phyloP scores from a whole-genome alignment of 2,888 invertebrate genomes.

The Apocheima hispidaria region DNA sequence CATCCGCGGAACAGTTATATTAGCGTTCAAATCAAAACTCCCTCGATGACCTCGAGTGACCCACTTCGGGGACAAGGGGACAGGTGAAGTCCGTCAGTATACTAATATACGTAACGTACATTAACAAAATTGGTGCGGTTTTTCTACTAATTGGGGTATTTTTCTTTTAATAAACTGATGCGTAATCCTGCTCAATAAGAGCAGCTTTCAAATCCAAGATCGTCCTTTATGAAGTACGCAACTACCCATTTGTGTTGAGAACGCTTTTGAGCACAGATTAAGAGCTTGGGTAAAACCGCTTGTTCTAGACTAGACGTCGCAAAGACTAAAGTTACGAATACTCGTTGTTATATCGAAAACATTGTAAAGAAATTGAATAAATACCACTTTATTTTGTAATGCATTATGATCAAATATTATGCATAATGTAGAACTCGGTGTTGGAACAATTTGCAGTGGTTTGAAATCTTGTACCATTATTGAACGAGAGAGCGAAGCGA shows the following conservation, averaged over 20 bases:
- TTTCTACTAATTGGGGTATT: no score
- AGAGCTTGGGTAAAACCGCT: background rate
- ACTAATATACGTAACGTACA: background rate
- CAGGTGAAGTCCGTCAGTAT: constrained; percentile 15
- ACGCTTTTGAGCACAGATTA: constrained; percentile 19
- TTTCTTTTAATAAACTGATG: no score
- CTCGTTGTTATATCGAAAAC: no score
- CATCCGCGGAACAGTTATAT: background rate
- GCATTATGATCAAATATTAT: no score
- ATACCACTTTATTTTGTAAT: no score
- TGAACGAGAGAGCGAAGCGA: no score
- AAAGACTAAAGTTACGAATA: no score
- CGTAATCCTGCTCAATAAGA: constrained; percentile 17
- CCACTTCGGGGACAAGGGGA: constrained; percentile 5
- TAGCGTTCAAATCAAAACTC: constrained; percentile 1
- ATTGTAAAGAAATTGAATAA: no score
- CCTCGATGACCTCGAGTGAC: constrained; percentile 8
- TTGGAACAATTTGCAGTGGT: no score
- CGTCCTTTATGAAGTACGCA: constrained; percentile 14
- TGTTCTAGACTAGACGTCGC: background rate
- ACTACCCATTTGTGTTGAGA: constrained; percentile 12
- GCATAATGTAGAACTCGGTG: no score
- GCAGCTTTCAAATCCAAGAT: constrained; percentile 11
- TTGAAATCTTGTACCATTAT: no score
- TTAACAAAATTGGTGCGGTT: no score